These are phyloP conservation scores for Stegodyphus mimosarum DNA, from an alignment of 1,140 invertebrate genomes.

Conservation along the genomic window DNA sequence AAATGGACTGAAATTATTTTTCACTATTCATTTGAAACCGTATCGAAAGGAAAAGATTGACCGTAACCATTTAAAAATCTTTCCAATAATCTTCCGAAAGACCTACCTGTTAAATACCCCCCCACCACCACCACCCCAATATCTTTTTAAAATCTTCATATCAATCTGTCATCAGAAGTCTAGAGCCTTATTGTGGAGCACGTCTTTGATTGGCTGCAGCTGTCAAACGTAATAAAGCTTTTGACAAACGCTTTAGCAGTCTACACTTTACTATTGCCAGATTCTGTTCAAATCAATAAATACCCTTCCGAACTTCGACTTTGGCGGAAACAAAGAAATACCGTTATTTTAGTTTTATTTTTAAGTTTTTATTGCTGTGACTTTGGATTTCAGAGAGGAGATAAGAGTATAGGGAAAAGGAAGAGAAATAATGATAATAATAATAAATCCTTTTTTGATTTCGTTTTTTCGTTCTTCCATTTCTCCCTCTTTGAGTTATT, in stretches of 20 bases:
- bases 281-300: slow-evolving; percentile 50
- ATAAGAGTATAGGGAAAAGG: slow-evolving; percentile 9
- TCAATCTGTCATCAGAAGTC: not conserved
- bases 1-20: too few relatives aligned
- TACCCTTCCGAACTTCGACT: slow-evolving; percentile 26
- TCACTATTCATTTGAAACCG: too few relatives aligned
- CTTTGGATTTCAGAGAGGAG: slow-evolving; percentile 35
- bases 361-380: not conserved
- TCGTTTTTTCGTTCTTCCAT: slow-evolving; percentile 3
- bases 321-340: not conserved
- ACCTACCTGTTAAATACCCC: not conserved
- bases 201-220: slow-evolving; percentile 30
- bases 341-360: not conserved
- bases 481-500: slow-evolving; percentile 27
- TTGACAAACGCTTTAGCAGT: slow-evolving; percentile 37
- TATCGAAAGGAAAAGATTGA: too few relatives aligned
- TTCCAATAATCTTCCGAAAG: too few relatives aligned
- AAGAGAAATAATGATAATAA: slow-evolving; percentile 16
- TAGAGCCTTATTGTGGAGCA: not conserved
- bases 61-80: too few relatives aligned
- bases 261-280: slow-evolving; percentile 17
- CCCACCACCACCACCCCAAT: too few relatives aligned
- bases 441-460: not conserved
- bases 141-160: not conserved
- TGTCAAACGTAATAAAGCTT: slow-evolving; percentile 53